Evolutionary conservation across 2,113 vertebrate species (phyloP).

Genomic region (Columba janthina): DNA sequence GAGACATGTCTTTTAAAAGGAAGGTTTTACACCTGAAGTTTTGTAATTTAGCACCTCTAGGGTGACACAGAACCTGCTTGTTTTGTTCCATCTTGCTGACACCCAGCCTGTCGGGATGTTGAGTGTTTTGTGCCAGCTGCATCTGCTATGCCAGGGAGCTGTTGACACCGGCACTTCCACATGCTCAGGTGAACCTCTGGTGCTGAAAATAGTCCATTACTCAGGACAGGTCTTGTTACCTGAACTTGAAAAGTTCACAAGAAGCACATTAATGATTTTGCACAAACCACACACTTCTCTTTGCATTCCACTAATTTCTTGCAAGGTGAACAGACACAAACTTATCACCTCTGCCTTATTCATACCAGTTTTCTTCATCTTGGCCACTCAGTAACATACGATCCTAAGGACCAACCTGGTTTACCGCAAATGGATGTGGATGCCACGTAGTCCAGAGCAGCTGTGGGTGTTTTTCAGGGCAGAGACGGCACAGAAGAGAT

Average conservation of each 20-base stretch:
- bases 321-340: neutral
- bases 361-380: accelerated
- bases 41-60: neutral
- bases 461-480: neutral
- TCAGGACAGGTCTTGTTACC: neutral
- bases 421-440: neutral
- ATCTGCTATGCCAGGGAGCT: neutral
- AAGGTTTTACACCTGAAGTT: neutral
- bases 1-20: neutral
- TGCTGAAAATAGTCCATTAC: neutral
- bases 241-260: neutral
- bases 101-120: neutral
- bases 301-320: neutral
- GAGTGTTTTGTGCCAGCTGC: neutral
- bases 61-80: neutral
- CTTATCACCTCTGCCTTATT: neutral
- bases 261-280: neutral
- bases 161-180: neutral
- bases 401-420: neutral
- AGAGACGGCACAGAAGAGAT: neutral
- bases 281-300: neutral
- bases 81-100: neutral
- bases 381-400: accelerated
- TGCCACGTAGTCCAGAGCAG: neutral
- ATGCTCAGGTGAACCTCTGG: neutral